Evolutionary conservation across 2,888 invertebrate genomes (phyloP).

Genomic region (Acronicta psi): DNA sequence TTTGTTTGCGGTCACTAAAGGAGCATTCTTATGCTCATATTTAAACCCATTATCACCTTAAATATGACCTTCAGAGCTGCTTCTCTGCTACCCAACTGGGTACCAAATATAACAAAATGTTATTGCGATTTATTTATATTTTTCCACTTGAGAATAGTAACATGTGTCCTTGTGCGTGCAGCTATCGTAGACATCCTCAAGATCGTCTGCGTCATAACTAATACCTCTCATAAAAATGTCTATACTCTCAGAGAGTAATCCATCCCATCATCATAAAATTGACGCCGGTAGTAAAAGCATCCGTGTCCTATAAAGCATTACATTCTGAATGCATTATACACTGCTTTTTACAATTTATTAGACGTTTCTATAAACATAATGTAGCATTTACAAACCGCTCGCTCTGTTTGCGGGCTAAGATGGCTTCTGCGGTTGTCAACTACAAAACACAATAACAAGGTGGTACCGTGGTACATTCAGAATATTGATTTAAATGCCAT

Average conservation of each 20-base stretch:
- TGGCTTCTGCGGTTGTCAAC: not conserved
- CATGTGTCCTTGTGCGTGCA: constrained; percentile 51
- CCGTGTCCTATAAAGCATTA: constrained; percentile 66
- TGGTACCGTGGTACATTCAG: not conserved
- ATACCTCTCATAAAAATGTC: constrained; percentile 78
- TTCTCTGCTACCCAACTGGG: no score
- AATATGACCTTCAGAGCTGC: no score
- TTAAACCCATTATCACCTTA: no score
- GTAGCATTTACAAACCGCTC: not conserved
- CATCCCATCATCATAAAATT: constrained; percentile 82
- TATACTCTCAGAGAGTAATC: constrained; percentile 77
- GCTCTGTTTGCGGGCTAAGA: not conserved
- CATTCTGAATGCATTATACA: constrained; percentile 62
- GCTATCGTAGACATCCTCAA: constrained; percentile 50
- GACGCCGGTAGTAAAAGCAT: constrained; percentile 74
- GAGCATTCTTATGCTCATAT: not conserved
- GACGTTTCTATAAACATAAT: constrained; percentile 2
- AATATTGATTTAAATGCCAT: not conserved
- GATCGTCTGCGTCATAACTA: constrained; percentile 65
- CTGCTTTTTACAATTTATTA: constrained; percentile 36
- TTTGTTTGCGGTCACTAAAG: not conserved
- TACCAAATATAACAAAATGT: constrained; percentile 13
- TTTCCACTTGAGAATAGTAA: constrained; percentile 38
- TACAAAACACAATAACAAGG: not conserved
- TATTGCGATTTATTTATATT: constrained; percentile 35